Base-by-base conservation (phyloP, 2,888 invertebrate genomes). In the Drosophila melanosoma region DNA sequence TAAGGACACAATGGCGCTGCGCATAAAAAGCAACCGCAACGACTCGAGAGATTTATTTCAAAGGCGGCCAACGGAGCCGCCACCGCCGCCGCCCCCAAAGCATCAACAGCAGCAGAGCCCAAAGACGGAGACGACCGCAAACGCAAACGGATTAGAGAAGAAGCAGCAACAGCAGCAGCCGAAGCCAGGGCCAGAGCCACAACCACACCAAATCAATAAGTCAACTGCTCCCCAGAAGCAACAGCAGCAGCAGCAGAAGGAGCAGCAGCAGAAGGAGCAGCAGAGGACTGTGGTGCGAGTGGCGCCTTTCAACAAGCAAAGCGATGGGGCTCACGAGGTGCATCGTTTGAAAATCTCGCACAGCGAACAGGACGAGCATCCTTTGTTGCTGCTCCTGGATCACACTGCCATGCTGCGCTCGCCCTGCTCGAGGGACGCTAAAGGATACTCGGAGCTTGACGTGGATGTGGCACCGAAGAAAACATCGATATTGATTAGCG, bases 1-100 rank as follows among this genome's bases (percentile, higher is more conserved):
- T 93, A 93, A 96, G 91, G 97, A 98, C 92, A 97, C 97, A 33
- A 97, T 97, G 96, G 96, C 97, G 32, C 94, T 97, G 83, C 95
- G 97, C 81, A 94, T 95, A 62, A 95, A 95, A 92, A 94, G 93
- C 78, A 94, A 94, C 87, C 95, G 95, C 91, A 94, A 94, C 48
- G 95, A 95, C 91, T 94, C 95, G 29, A 94, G 95, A 91, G 95
- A 95, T 92, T 94, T 95, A 74, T 96, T 96, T 92, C 93, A 87
- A 87, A 80, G 87, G 81, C 88, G 94, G 72, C 94, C 94, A 23
- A 93, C 91, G 65, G 93, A 94, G 69, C 93, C 92, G 35, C 92
- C 92, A n/a, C 92, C 92, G 35, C 92, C 92, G 38, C 94, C 94
- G 11, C 94, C 94, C 26, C 92, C 93, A 42, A 94, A 94, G 12